Conservation (phyloP, 2,888 invertebrate genomes). For the Ormyrus nitidulus region DNA sequence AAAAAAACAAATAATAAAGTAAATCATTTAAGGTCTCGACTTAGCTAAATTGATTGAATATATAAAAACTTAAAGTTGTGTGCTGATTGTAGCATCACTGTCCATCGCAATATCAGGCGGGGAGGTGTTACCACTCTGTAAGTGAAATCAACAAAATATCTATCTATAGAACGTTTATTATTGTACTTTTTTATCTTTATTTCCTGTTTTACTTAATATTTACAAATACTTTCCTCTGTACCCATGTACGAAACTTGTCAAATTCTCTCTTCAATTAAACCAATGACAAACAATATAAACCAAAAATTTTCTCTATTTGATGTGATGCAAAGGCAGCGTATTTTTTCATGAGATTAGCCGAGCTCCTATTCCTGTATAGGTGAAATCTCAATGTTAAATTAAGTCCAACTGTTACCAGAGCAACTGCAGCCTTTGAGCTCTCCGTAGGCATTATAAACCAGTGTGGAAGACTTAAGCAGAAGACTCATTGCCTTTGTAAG, state of each 20-base stretch:
- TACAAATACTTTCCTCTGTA: constrained; percentile 43
- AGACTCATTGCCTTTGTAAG: constrained; percentile 64
- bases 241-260: constrained; percentile 38
- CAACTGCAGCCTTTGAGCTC: constrained; percentile 59
- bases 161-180: constrained; percentile 69
- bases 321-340: constrained; percentile 43
- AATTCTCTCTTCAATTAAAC: constrained; percentile 47
- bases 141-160: constrained; percentile 73
- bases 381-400: constrained; percentile 55
- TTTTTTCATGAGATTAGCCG: constrained; percentile 51
- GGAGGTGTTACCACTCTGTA: constrained; percentile 75
- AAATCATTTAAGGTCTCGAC: constrained; percentile 40
- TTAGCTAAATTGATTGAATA: constrained; percentile 61
- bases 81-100: constrained; percentile 75
- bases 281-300: constrained; percentile 40
- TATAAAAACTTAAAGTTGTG: constrained; percentile 71
- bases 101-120: constrained; percentile 74
- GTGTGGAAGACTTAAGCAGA: constrained; percentile 62
- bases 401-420: constrained; percentile 60
- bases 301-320: constrained; percentile 38
- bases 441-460: constrained; percentile 59
- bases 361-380: constrained; percentile 53
- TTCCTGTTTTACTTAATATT: constrained; percentile 48
- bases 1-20: constrained; percentile 6
- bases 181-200: constrained; percentile 55